Percentiles rank a stretch among this genome's conserved stretches.
Conservation (phyloP, 2,113 vertebrate genomes). For the Thryonomys swinderianus region DNA sequence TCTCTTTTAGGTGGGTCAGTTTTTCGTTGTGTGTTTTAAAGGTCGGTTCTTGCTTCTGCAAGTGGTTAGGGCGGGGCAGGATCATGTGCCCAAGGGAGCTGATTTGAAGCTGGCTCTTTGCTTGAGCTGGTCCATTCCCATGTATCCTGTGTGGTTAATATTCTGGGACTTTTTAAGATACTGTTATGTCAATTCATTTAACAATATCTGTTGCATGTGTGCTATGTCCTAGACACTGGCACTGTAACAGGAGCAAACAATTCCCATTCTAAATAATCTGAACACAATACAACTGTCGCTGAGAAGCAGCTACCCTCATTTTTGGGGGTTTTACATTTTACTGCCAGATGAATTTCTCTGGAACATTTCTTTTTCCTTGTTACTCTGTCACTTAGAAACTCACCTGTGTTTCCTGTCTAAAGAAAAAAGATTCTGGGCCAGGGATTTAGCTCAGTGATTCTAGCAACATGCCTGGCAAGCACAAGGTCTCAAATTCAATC, state of each 20-base stretch:
- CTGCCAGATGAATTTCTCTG: neutral
- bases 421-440: neutral
- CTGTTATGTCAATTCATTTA: neutral
- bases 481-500: too few species aligned
- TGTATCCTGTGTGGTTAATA: neutral
- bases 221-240: neutral
- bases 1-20: neutral
- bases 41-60: neutral
- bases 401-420: neutral
- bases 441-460: too few species aligned
- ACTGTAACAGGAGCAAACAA: neutral
- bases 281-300: neutral
- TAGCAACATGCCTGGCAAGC: too few species aligned
- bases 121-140: too few species aligned
- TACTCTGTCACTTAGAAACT: neutral
- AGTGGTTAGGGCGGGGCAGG: neutral
- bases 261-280: neutral
- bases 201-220: neutral
- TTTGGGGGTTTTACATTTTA: neutral
- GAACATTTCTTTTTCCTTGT: neutral
- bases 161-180: neutral
- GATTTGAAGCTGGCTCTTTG: neutral
- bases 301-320: neutral
- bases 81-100: neutral
- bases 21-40: neutral